Conservation (phyloP, 2,113 vertebrate genomes). For the Leptocoma aspasia region DNA sequence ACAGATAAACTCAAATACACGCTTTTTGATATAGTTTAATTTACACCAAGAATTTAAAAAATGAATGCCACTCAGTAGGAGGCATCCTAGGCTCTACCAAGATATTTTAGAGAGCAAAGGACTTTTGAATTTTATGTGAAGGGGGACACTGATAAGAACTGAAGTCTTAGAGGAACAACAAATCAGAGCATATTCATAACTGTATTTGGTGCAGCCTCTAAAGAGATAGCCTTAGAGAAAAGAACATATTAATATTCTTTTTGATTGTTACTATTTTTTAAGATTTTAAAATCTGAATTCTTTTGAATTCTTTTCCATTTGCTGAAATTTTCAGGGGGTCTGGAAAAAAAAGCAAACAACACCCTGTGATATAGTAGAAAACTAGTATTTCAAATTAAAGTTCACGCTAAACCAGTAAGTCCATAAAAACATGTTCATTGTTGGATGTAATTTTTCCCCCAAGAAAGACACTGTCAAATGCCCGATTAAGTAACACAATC, state of each 20-base stretch:
- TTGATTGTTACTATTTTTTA: conserved; percentile 28
- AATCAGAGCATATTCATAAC: conserved; percentile 41
- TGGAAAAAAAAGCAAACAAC: conserved; percentile 80
- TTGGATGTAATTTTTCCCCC: not conserved
- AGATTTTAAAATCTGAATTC: conserved; percentile 73
- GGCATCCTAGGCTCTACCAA: conserved; percentile 27
- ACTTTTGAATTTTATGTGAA: conserved; percentile 43
- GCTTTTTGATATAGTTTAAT: conserved; percentile 17
- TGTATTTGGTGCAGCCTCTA: conserved; percentile 68
- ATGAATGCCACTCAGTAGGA: not conserved
- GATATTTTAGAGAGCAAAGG: not conserved
- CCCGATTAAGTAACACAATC: not conserved
- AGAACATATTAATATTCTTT: conserved; percentile 63
- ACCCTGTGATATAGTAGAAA: conserved; percentile 70
- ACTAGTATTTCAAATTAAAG: conserved; percentile 43
- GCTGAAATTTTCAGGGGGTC: conserved; percentile 80
- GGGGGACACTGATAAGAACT: conserved; percentile 55
- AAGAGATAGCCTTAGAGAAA: conserved; percentile 70
- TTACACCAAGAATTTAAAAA: conserved; percentile 44
- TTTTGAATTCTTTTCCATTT: conserved; percentile 82
- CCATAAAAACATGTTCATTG: not conserved
- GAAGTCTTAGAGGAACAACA: conserved; percentile 53
- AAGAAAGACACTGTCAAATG: not conserved
- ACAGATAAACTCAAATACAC: conserved; percentile 48
- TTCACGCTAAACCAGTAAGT: conserved; percentile 47